A percentile compares a stretch with the other conserved stretches of the same genome.
phyloP scores from a whole-genome alignment of 35 echinoderm and acorn worm species.

The Diadema setosum region DNA sequence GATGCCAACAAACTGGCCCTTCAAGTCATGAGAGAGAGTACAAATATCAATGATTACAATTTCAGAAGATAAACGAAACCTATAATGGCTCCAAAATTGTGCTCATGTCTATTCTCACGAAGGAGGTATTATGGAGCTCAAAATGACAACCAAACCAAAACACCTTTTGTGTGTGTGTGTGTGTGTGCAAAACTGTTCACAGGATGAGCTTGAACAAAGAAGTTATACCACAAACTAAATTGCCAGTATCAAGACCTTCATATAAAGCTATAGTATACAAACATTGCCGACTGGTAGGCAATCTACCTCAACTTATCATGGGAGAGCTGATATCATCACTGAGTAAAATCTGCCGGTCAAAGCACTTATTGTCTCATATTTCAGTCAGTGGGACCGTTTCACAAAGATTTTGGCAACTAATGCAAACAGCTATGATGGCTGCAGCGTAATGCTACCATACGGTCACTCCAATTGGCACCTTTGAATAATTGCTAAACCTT shows the following conservation, averaged over 20 bases:
- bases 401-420: not conserved
- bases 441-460: not conserved
- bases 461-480: not conserved
- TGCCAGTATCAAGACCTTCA: too few species aligned
- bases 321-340: too few species aligned
- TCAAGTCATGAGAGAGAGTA: not conserved
- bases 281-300: too few species aligned
- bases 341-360: too few species aligned
- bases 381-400: too few species aligned
- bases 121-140: not conserved
- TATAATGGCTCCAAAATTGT: not conserved
- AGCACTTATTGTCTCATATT: too few species aligned
- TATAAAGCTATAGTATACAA: too few species aligned
- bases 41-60: not conserved
- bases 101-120: not conserved
- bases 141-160: not conserved
- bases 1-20: constrained; percentile 48
- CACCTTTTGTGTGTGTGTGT: not conserved
- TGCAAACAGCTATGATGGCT: not conserved
- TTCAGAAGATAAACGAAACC: not conserved
- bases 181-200: not conserved
- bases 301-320: too few species aligned
- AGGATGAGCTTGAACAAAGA: too few species aligned
- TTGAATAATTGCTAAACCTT: not conserved
- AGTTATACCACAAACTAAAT: too few species aligned